Base-by-base conservation (phyloP, 2,888 invertebrate genomes). In the Ectobius pallidus region DNA sequence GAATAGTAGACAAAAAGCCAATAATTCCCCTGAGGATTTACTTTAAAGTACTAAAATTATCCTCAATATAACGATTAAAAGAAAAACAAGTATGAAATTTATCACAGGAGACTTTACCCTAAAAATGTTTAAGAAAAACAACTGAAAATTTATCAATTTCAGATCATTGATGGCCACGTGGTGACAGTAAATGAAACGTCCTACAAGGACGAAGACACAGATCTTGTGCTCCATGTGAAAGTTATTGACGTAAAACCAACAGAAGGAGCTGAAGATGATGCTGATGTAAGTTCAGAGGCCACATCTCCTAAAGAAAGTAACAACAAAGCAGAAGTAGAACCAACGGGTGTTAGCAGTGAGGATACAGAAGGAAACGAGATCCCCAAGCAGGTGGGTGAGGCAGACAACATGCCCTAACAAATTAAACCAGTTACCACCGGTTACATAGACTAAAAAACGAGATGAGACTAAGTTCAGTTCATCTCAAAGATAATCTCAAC, bases 161-260 rank as follows among this genome's bases (percentile, higher is more conserved):
- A 87, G 87, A 76, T 86, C 14, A 84, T 87, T 76, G 81, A 86
- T 74, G 86, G 86, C 55, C 86, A 87, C 78, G 83, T 85, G 34
- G 85, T 87, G 58, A 85, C 85, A 34, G 83, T 87, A 74, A 87
- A 87, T 78, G 85, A 86, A 77, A 87, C 87, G 1, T 84, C 84
- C 69, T 87, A 85, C 80, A 80, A 81, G 49, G 68, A 72, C 32
- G 70, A 71, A 7, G 81, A 82, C 55, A 82, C 83, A n/a, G 82
- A 81, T 14, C 79, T 83, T 9, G 79, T 83, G 74, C 81, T 85
- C 79, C 84, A 85, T 76, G 82, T 86, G 1, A 82, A 84, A 44
- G 80, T 84, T 1, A 81, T 86, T 72, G 85, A 86, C 76, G 82
- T 86, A 4, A 81, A 82, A 75, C 86, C 86, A 0, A 79, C 83